Conservation (phyloP, 2,113 vertebrate genomes). For the Aptenodytes forsteri region DNA sequence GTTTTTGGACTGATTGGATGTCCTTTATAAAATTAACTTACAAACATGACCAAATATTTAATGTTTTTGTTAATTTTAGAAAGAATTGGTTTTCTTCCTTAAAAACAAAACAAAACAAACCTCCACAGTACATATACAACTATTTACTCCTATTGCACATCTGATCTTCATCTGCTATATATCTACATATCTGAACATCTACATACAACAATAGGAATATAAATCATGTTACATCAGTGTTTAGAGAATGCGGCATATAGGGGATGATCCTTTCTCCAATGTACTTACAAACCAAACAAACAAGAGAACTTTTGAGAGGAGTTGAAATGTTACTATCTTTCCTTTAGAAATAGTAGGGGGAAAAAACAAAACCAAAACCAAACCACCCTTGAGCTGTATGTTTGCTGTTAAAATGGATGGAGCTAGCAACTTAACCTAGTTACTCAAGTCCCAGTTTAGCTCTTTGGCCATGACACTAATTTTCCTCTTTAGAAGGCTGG, state of each 20-base stretch:
- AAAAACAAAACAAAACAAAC: background rate
- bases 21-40: background rate
- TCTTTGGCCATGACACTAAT: background rate
- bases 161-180: background rate
- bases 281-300: background rate
- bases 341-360: background rate
- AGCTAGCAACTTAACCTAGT: background rate
- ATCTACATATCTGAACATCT: background rate
- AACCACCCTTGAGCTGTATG: background rate
- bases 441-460: background rate
- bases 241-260: background rate
- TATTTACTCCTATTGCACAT: background rate
- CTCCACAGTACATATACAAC: background rate
- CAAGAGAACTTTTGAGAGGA: background rate
- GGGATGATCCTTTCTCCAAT: background rate
- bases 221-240: background rate
- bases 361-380: background rate
- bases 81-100: background rate
- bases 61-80: background rate
- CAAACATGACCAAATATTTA: background rate
- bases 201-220: background rate
- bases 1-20: background rate
- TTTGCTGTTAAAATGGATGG: background rate
- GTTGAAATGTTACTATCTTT: background rate
- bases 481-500: background rate